A percentile compares a stretch with the other conserved stretches of the same genome.
Evolutionary conservation across 2,888 invertebrate species (phyloP).

Genomic region (Perizoma affinitatum): DNA sequence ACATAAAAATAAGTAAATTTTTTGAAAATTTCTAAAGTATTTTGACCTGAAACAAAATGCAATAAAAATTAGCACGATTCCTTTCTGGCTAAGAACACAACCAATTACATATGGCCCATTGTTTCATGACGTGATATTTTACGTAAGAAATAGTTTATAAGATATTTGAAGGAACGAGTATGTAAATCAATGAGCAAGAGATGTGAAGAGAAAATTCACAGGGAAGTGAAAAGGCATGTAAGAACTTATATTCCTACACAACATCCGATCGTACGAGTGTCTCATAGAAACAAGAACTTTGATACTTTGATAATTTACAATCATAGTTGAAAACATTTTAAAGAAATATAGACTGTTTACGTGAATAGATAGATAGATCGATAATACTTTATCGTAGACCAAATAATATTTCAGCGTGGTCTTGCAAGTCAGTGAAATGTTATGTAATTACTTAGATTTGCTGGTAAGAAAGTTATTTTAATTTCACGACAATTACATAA

Average conservation of each 20-base stretch:
- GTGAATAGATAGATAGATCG: background rate
- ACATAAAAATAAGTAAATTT: too few species aligned
- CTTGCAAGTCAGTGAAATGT: constrained; percentile 13
- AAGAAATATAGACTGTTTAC: constrained; percentile 29
- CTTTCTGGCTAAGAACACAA: background rate
- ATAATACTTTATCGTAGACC: too few species aligned
- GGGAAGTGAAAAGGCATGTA: constrained; percentile 50
- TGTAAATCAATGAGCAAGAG: constrained; percentile 54
- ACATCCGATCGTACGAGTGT: constrained; percentile 51
- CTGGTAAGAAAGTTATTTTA: constrained; percentile 13
- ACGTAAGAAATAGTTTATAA: constrained; percentile 39
- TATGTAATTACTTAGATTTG: constrained; percentile 10
- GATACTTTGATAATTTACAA: constrained; percentile 1
- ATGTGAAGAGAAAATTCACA: constrained; percentile 58
- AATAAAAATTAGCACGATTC: too few species aligned
- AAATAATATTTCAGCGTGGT: background rate
- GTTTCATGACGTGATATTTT: constrained; percentile 16
- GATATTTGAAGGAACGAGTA: constrained; percentile 37
- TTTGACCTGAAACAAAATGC: too few species aligned
- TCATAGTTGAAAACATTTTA: constrained; percentile 4
- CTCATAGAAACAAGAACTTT: constrained; percentile 28
- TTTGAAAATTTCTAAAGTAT: too few species aligned
- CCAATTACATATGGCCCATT: constrained; percentile 13
- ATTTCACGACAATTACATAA: constrained; percentile 18
- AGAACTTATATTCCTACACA: constrained; percentile 28